Evolutionary conservation across 2,888 invertebrate species (phyloP), one percentile per base, ranked within the genome.

Genomic region (Crossocerus cetratus): DNA sequence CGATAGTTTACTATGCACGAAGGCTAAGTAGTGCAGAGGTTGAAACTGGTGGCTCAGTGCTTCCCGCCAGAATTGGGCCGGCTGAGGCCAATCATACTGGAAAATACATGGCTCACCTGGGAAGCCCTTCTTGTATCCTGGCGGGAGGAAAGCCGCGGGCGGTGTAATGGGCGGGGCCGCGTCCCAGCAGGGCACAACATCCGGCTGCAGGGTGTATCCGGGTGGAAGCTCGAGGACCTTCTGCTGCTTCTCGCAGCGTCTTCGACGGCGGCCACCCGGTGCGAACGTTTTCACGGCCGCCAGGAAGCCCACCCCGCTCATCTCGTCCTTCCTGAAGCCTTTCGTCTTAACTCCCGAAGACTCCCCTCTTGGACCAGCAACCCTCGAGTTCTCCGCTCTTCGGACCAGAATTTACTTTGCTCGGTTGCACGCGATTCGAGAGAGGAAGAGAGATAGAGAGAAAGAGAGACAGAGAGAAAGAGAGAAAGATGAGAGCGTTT

Each of bases 131-230:
- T 92, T 92, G 84, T 93, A 93, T 54, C 93, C 93, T 22, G 93
- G 92, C 2, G 93, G 93, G 63, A 93, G 90, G 85, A 94, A 94
- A 68, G 93, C 94, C 8, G 94, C 94, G 16, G 94, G 94, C 23
- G 94, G 94, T 42, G 94, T 94, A 78, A 94, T 94, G 32, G 94
- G 94, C 32, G 93, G 92, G 75, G 92, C 93, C 4, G 91, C 88
- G 81, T 93, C 93, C 92, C 93, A 93, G 77, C 90, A 90, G 44
- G 93, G 92, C 65, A 93, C 92, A 62, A 92, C 92, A 83, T 93
- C 92, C 60, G 92, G 92, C 73, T 91, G 91, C 77, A 89, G 86
- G 74, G 89, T 73, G 72, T 83, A 86, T 55, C 86, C 86, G 11
- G 86, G 78, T 56, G 86, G 85, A 42, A 89, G 78, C 68, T 90